phyloP scores from a whole-genome alignment of 2,797 vertebrate genomes.

The Salmo trutta region DNA sequence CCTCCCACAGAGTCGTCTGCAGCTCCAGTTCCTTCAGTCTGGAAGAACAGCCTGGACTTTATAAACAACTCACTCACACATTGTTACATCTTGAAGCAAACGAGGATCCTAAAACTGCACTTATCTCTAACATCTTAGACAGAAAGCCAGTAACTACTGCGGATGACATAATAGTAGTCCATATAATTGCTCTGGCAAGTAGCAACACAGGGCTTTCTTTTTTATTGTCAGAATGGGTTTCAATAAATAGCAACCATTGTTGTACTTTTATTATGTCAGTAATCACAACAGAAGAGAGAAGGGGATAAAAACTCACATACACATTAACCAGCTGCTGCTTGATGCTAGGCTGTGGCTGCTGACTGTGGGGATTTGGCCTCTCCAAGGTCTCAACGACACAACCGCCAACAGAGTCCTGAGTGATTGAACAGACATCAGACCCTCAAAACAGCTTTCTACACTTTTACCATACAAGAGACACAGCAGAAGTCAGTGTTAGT shows the following conservation, averaged over 20 bases:
- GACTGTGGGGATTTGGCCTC: slow-evolving; percentile 55
- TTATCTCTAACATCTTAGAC: slow-evolving; percentile 54
- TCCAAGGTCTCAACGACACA: slow-evolving; percentile 56
- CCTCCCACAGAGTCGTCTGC: slow-evolving; percentile 61
- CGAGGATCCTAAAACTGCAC: slow-evolving; percentile 69
- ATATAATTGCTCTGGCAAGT: slow-evolving; percentile 55
- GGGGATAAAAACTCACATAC: slow-evolving; percentile 70
- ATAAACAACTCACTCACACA: slow-evolving; percentile 66
- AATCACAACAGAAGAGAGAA: slow-evolving; percentile 67
- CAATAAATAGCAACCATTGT: slow-evolving; percentile 54
- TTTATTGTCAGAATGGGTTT: slow-evolving; percentile 55
- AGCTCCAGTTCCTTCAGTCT: slow-evolving; percentile 73
- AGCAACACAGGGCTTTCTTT: slow-evolving; percentile 51
- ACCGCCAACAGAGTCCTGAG: slow-evolving; percentile 55
- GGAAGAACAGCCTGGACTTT: slow-evolving; percentile 57
- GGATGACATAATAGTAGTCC: slow-evolving; percentile 47
- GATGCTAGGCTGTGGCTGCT: slow-evolving; percentile 67
- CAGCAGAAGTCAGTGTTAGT: background rate
- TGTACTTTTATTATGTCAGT: slow-evolving; percentile 35
- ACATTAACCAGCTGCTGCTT: slow-evolving; percentile 74
- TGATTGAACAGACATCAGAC: slow-evolving; percentile 13
- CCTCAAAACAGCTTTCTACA: background rate
- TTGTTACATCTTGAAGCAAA: slow-evolving; percentile 59
- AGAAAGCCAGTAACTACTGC: slow-evolving; percentile 43
- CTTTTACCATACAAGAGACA: slow-evolving; percentile 5